Conservation (phyloP, 2,888 invertebrate genomes). For the Ichneumoninae sp. region DNA sequence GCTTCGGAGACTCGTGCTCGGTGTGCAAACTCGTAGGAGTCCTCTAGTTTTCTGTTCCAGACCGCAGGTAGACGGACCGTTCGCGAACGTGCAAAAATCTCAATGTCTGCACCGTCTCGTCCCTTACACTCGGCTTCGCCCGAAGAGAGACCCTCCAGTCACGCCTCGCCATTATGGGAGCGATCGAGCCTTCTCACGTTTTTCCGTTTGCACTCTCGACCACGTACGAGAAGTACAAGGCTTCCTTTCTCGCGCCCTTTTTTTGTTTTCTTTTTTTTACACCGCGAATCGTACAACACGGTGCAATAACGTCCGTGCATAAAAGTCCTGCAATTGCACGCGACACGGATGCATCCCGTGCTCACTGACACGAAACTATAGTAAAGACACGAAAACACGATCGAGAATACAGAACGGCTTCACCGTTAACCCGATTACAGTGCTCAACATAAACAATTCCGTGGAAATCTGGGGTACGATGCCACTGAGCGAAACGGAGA, state of each 20-base stretch:
- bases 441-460: conserved; percentile 41
- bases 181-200: conserved; percentile 62
- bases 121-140: conserved; percentile 20
- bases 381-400: not conserved
- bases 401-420: conserved; percentile 37
- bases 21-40: not conserved
- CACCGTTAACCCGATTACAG: conserved; percentile 45
- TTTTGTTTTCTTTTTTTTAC: not conserved
- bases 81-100: conserved; percentile 62
- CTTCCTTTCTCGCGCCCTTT: conserved; percentile 6
- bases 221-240: conserved; percentile 41
- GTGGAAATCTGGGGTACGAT: conserved; percentile 55
- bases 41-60: conserved; percentile 1
- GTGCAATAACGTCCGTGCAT: not conserved
- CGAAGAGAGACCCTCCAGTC: conserved; percentile 51
- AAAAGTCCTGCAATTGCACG: not conserved
- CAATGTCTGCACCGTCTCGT: conserved; percentile 28
- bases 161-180: conserved; percentile 61
- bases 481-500: conserved; percentile 45
- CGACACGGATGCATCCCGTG: not conserved
- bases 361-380: not conserved
- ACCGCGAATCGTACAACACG: not conserved
- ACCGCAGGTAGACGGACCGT: conserved; percentile 50
- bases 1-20: not conserved
- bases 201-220: conserved; percentile 59